A percentile compares a stretch with the other conserved stretches of the same genome.
Conservation (phyloP, 2,888 invertebrate genomes). For the Neoaliturus tenellus region DNA sequence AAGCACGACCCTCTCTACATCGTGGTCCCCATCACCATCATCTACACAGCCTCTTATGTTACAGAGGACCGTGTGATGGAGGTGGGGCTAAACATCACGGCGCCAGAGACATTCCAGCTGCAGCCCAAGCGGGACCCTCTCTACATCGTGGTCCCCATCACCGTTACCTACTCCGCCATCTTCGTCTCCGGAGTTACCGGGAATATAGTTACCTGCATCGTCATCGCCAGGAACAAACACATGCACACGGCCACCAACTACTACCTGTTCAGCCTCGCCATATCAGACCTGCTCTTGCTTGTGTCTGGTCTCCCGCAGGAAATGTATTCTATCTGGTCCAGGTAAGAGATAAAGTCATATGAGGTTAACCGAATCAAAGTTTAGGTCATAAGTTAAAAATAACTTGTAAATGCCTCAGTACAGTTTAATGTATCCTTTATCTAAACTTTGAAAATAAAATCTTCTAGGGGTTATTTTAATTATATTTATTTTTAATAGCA, state of each 20-base stretch:
- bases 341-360: too few species aligned
- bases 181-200: slow-evolving; percentile 88
- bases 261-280: slow-evolving; percentile 89
- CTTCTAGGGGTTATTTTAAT: too few species aligned
- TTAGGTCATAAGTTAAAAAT: too few species aligned
- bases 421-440: too few species aligned
- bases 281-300: slow-evolving; percentile 87
- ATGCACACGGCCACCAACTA: slow-evolving; percentile 90
- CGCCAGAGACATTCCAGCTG: neutral
- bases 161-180: slow-evolving; percentile 85
- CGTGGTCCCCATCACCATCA: slow-evolving; percentile 79
- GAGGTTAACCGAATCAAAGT: too few species aligned
- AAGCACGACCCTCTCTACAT: slow-evolving; percentile 76
- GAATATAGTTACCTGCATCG: slow-evolving; percentile 89
- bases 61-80: slow-evolving; percentile 17
- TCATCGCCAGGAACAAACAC: slow-evolving; percentile 87
- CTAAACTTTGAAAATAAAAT: too few species aligned
- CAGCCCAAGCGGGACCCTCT: slow-evolving; percentile 73
- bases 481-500: too few species aligned
- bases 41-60: slow-evolving; percentile 67
- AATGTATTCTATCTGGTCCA: slow-evolving; percentile 86
- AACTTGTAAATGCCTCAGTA: too few species aligned
- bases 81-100: neutral
- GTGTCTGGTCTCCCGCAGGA: slow-evolving; percentile 90
- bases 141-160: slow-evolving; percentile 82